phyloP scores from a whole-genome alignment of 1,140 invertebrate species.

The Oryctes rhinoceros region DNA sequence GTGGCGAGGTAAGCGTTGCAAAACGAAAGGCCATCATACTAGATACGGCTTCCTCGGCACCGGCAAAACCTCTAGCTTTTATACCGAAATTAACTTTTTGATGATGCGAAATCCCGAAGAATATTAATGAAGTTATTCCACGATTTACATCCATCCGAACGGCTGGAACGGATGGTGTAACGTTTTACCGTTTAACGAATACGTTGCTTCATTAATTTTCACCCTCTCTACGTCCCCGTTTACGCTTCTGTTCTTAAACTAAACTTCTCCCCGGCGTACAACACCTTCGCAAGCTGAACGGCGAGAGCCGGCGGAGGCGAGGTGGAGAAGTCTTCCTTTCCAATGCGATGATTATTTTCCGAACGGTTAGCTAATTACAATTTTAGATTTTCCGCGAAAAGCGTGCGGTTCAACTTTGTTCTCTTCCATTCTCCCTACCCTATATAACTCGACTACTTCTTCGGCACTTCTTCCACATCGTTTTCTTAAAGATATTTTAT shows the following conservation, averaged over 20 bases:
- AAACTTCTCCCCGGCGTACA: too few species aligned
- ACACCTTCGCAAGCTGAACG: not conserved
- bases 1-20: not conserved
- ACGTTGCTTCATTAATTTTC: slow-evolving; percentile 48
- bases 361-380: slow-evolving; percentile 55
- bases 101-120: slow-evolving; percentile 47
- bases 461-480: not conserved
- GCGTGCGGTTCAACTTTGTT: slow-evolving; percentile 3
- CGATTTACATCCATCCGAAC: slow-evolving; percentile 51
- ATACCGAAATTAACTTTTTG: slow-evolving; percentile 45
- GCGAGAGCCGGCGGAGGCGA: not conserved
- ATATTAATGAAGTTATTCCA: slow-evolving; percentile 55
- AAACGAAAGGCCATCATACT: not conserved
- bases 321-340: too few species aligned
- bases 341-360: slow-evolving; percentile 53
- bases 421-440: too few species aligned
- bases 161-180: not conserved
- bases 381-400: slow-evolving; percentile 41
- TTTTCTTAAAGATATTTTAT: slow-evolving; percentile 52
- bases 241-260: not conserved
- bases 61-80: not conserved
- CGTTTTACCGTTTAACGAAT: slow-evolving; percentile 2
- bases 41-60: not conserved
- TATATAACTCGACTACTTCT: slow-evolving; percentile 8
- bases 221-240: not conserved